Evolutionary conservation across 37 sponge, comb jelly and placozoan species (phyloP).

Genomic region (Cliona cf. orientalis): DNA sequence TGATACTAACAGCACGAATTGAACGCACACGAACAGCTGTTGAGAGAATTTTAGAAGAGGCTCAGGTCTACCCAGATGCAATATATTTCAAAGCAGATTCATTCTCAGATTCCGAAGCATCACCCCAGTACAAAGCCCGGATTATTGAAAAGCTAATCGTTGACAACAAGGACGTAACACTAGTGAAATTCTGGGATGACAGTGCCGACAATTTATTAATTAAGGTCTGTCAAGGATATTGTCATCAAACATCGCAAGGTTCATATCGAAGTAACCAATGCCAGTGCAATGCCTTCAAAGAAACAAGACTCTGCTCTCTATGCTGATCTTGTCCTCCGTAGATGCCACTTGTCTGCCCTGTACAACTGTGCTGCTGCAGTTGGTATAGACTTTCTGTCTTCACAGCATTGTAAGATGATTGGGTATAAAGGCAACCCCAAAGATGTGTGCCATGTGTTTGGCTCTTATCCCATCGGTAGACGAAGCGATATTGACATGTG

Average conservation of each 20-base stretch:
- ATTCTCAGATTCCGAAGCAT: slow-evolving; percentile 58
- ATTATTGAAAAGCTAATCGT: slow-evolving; percentile 57
- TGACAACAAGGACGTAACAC: slow-evolving; percentile 39
- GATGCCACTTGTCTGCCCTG: slow-evolving; percentile 43
- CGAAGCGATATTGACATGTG: slow-evolving; percentile 84
- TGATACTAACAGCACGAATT: slow-evolving; percentile 78
- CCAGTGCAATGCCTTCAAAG: too few species aligned
- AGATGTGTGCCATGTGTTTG: slow-evolving; percentile 60
- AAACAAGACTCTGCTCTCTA: slow-evolving; percentile 27
- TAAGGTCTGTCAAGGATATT: too few species aligned
- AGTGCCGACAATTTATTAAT: slow-evolving; percentile 60
- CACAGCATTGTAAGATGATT: slow-evolving; percentile 57
- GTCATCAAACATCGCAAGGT: too few species aligned
- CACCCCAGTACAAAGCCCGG: too few species aligned
- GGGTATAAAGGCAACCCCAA: slow-evolving; percentile 59
- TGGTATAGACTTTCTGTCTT: slow-evolving; percentile 66
- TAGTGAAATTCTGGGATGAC: slow-evolving; percentile 88
- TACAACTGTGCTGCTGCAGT: slow-evolving; percentile 52
- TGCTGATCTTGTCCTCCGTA: slow-evolving; percentile 27
- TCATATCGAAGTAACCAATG: too few species aligned
- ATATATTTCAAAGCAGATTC: slow-evolving; percentile 61
- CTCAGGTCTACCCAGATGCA: slow-evolving; percentile 55
- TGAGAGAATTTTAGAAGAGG: slow-evolving; percentile 39
- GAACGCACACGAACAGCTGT: slow-evolving; percentile 42
- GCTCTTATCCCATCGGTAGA: slow-evolving; percentile 75